Base-by-base conservation (phyloP, 1,140 invertebrate species). In the Agrypnia vestita region DNA sequence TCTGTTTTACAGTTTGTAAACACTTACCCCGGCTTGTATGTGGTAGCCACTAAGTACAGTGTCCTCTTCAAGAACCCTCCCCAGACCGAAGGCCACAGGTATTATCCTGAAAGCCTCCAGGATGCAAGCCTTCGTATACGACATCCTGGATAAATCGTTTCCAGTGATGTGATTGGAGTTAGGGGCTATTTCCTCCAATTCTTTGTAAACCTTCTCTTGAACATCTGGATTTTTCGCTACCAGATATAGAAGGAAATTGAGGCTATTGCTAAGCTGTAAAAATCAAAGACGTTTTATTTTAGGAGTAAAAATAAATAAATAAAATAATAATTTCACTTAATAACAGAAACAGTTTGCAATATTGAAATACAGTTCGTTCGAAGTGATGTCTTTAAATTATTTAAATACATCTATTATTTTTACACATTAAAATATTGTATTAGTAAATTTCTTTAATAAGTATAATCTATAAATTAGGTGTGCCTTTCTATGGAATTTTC, bases 101-200 rank as follows among this genome's bases (percentile, higher is more conserved):
- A 94, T 89, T 44, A 98, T 85, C 82, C 95, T 90, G 85, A 97
- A 97, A 0, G 94, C 91, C 90, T 99, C 97, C 71, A 93, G 94
- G 4, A 97, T 92, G 83, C 96, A 97, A 1, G 96, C 96, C 83
- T 94, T 94, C 0, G 97, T 90, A 84, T 97, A 97, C 4, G 91
- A 90, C 47, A 95, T 92, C 49, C 91, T 91, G 3, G 91, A 87
- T 1, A 97, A 86, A 49, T 92, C 90, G 21, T 94, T 91, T 13
- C 91, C 87, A 1, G 90, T 89, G 53, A 94, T 87, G 44, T 91
- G 87, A 43, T 91, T 92, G 17, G 91, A 89, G 75, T 90, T 88
- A 9, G 90, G 87, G 9, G 91, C 88, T 49, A 94, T 84, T 12
- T 89, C 84, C n/a, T 84, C 86, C 0, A 96, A 88, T 86, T 98